phyloP scores from a whole-genome alignment of 2,113 vertebrate species.

The Chionomys nivalis region DNA sequence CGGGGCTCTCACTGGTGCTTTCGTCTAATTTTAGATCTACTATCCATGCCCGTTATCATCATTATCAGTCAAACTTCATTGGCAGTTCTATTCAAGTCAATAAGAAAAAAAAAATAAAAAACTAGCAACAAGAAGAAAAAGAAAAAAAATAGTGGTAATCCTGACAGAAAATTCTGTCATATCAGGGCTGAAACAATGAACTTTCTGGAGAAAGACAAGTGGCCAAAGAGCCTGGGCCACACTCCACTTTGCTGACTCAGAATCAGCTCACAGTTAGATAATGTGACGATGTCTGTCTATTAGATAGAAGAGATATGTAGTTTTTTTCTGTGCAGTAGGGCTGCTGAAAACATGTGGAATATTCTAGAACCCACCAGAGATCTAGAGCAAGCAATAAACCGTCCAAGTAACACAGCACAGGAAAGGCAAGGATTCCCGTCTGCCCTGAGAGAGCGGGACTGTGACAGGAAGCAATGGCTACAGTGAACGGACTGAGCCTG shows the following conservation, averaged over 20 bases:
- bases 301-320: not conserved
- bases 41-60: not conserved
- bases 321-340: not conserved
- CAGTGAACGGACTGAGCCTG: too few species aligned
- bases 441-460: too few species aligned
- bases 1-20: not conserved
- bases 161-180: not conserved
- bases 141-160: not conserved
- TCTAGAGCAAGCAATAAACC: not conserved
- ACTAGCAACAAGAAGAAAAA: not conserved
- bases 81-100: not conserved
- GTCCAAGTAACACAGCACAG: not conserved
- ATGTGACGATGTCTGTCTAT: not conserved
- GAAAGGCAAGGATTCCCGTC: not conserved
- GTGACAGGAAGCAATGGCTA: too few species aligned
- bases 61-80: not conserved
- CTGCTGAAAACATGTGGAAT: not conserved
- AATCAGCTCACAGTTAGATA: not conserved
- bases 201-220: not conserved
- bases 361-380: not conserved
- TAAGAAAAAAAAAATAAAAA: not conserved
- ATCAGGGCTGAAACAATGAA: not conserved
- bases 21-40: not conserved
- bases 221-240: rapidly evolving
- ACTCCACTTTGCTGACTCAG: not conserved